Conservation (phyloP, 2,888 invertebrate species). For the Tetheella fluctuosa region DNA sequence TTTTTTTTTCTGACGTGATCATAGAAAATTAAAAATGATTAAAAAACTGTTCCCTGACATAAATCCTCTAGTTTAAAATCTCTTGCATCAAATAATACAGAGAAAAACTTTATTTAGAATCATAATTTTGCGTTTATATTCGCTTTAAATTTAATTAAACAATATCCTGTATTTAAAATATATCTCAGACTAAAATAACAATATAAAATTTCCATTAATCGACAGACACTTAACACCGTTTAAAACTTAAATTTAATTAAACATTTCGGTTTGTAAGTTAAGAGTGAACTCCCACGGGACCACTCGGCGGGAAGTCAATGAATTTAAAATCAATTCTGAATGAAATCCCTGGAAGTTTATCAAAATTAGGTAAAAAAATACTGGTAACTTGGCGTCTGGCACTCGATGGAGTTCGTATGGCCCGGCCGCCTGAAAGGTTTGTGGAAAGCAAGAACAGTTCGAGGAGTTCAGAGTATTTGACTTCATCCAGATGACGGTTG, state of each 20-base stretch:
- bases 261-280: background rate
- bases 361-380: background rate
- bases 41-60: too few relatives aligned
- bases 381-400: too few relatives aligned
- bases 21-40: too few relatives aligned
- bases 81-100: too few relatives aligned
- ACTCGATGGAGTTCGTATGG: background rate
- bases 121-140: too few relatives aligned
- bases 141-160: too few relatives aligned
- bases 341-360: background rate
- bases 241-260: conserved; percentile 5
- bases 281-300: background rate
- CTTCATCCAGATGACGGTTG: background rate
- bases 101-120: too few relatives aligned
- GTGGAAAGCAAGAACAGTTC: conserved; percentile 1
- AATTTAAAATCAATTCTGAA: conserved; percentile 3
- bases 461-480: background rate
- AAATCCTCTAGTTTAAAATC: too few relatives aligned
- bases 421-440: conserved; percentile 5
- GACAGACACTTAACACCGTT: background rate
- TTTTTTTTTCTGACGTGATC: too few relatives aligned
- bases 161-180: too few relatives aligned
- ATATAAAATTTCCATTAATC: background rate
- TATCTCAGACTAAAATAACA: too few relatives aligned
- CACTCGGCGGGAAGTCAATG: background rate